Evolutionary conservation across 2,113 vertebrate species (phyloP), one percentile per base, ranked within the genome.

Genomic region (Picathartes gymnocephalus): DNA sequence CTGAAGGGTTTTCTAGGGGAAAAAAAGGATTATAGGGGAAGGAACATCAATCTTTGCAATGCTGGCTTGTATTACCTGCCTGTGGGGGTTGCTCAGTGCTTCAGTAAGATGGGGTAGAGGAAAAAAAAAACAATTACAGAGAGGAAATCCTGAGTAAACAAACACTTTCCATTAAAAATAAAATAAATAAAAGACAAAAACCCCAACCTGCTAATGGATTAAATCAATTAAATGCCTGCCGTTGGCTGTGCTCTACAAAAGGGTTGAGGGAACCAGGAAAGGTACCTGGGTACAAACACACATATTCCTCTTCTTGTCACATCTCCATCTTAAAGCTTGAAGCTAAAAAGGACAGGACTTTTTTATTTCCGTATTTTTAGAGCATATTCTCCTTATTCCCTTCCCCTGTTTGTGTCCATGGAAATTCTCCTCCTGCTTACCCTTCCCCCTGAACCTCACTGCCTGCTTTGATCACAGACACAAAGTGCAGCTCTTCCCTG

Each of bases 211-310:
- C 20, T 25, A 44, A 10, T 3, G 2, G 4, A 57, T 17, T 5
- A 15, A 37, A 20, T 15, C 13, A 24, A 24, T 1, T 8, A 8
- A 77, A 23, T 6, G 2, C 4, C 23, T 61, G 0, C 22, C 24
- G 2, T 0, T 12, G 10, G 50, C 21, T 50, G 15, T 12, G 10
- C 15, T n/a, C 16, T 4, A 10, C 3, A 27, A 45, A 31, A 1
- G 4, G 3, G 18, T 1, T 9, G 5, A 19, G 15, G 50, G 6
- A 64, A 18, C 3, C 6, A 53, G 4, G 6, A 33, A 66, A 39
- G 7, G 2, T 15, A 33, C 7, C 37, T 0, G 13, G 5, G 3
- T 1, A 10, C 4, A 54, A 7, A 45, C 1, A 1, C 3, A 7
- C 3, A 1, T 0, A 11, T 18, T 54, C 19, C 33, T 28, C 17